Conservation (phyloP, 2,113 vertebrate species). For the Colaptes auratus region DNA sequence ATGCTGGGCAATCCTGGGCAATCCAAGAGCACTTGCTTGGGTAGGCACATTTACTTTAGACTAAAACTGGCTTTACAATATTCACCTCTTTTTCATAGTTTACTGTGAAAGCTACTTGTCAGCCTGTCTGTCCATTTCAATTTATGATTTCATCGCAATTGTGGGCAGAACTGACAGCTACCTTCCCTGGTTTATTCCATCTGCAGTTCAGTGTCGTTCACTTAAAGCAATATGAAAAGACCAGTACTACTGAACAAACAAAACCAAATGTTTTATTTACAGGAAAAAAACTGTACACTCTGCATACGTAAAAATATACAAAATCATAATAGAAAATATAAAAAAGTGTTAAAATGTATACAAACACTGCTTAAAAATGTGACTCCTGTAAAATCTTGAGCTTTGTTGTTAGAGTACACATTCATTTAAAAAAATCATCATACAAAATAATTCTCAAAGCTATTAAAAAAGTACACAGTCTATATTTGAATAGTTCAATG, state of each 20-base stretch:
- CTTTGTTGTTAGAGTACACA: constrained; percentile 76
- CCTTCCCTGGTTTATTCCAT: neutral
- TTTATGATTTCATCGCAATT: neutral
- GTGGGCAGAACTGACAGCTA: neutral
- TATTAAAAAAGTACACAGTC: constrained; percentile 82
- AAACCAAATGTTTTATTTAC: constrained; percentile 85
- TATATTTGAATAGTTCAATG: constrained; percentile 69
- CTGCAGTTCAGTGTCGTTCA: neutral
- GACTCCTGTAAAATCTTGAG: constrained; percentile 78
- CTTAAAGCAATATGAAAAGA: constrained; percentile 23
- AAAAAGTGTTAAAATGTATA: constrained; percentile 85
- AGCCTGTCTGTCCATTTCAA: neutral
- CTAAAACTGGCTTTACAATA: neutral
- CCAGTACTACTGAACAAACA: constrained; percentile 70
- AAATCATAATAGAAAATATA: constrained; percentile 87
- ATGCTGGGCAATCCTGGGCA: neutral
- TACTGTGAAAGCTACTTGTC: neutral
- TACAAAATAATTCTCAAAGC: constrained; percentile 82
- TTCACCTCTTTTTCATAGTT: neutral
- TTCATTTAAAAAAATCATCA: constrained; percentile 80
- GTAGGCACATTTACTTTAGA: neutral
- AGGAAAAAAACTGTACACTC: constrained; percentile 82
- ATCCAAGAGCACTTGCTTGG: fast-evolving
- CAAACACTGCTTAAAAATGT: constrained; percentile 85
- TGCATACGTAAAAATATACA: constrained; percentile 87